Base-by-base conservation (phyloP, 2,113 vertebrate species). In the Gambusia affinis region DNA sequence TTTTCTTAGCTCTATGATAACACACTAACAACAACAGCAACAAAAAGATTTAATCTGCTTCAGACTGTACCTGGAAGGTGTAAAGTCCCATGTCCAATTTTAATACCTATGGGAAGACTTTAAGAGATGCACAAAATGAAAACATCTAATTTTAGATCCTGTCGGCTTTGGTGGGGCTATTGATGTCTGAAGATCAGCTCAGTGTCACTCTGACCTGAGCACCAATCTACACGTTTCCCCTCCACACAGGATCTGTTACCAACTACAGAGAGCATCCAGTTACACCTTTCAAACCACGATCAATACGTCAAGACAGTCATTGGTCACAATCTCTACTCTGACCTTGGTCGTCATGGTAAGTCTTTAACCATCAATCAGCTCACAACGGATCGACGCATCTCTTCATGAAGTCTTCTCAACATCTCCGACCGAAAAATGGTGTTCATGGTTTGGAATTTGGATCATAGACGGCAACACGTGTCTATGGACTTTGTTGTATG, bases 341-440 rank as follows among this genome's bases (percentile, higher is more conserved):
- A 92, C 89, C 91, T 90, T 84, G 84, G 77, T 60, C 61, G 65
- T 67, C 61, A 54, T 72, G 24, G 62, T 78, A 76, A 76, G 71
- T 73, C 80, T 57, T n/a, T 73, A 66, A 66, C 62, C 19, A 66
- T 75, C 75, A 79, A 73, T 75, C 75, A 14, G 73, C 24, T 82
- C 72, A 68, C 31, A 82, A 24, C n/a, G 24, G 71, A 90, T 86
- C 86, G 67, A 88, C 88, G 72, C 64, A 66, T 68, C 47, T 73
- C 12, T 75, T 39, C 47, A 66, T 68, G 70, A 64, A 68, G 70
- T 54, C 66, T 71, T 69, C 19, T 35, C 39, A 60, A 76, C 67
- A 70, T 61, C n/a, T 72, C 39, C 10, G 24, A 80, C 78, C 76
- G 2, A n/a, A 17, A 22, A n/a, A 5, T 3, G 19, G 51, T n/a